Base-by-base conservation (phyloP, 1,140 invertebrate species). In the Drosophila sulfurigaster region DNA sequence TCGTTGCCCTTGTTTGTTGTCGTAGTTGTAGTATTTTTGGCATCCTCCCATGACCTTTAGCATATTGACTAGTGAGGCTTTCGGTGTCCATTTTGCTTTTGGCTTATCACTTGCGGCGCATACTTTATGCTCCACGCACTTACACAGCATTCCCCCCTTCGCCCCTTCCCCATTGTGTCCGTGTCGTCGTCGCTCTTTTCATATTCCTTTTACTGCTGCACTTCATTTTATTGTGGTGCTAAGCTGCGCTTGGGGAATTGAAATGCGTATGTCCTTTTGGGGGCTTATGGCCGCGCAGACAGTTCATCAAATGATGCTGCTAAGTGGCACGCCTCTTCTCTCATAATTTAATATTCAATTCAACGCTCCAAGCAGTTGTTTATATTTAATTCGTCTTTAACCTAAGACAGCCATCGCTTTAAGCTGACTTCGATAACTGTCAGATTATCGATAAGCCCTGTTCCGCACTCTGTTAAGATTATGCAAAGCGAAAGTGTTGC, bases 241-340 rank as follows among this genome's bases (percentile, higher is more conserved):
- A 87, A 87, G 83, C 83, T 88, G 73, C 79, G 83, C 78, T 87
- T 78, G 80, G 83, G 83, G 83, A 87, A 88, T 88, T 88, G 79
- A 87, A 78, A 87, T 88, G 83, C 85, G 73, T 79, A 83, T 87
- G 78, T 88, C 85, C 83, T 66, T 49, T 59, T 25, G 56, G 80
- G 80, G 82, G 80, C 83, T 81, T 66, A 52, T 63, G 52, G 52
- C 48, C 46, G 49, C 35, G 52, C 75, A 56, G 80, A 69, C 83
- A 87, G 83, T 87, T 83, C 83, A 87, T 88, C 77, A 83, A 88
- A 79, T 82, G 76, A 75, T 82, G 83, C 81, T 76, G 16, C 57
- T 66, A 49, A 60, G 59, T 75, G 71, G 16, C 60, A 30, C 32
- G 35, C 16, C 56, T 63, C 30, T 3, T 38, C 48, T 8, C 28